Evolutionary conservation across 2,113 vertebrate species (phyloP).

Genomic region (Numida meleagris): DNA sequence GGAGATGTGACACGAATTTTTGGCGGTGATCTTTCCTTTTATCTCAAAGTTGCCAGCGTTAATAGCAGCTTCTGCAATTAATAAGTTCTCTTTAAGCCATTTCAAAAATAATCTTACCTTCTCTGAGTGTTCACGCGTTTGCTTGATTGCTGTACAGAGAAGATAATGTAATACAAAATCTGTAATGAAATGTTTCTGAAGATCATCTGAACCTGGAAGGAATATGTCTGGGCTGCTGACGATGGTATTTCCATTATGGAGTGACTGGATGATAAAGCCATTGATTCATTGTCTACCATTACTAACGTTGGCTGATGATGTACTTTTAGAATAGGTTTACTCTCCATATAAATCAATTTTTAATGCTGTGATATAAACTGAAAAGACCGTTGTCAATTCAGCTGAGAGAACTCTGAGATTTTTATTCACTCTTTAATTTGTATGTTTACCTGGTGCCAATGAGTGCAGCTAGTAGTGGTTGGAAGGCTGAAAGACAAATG

Average conservation of each 20-base stretch:
- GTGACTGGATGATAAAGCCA: neutral
- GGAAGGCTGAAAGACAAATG: neutral
- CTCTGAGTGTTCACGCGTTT: neutral
- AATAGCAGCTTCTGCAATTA: neutral
- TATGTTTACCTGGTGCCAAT: conserved; percentile 6
- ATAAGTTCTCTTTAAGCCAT: neutral
- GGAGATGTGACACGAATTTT: neutral
- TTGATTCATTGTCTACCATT: neutral
- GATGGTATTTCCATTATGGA: neutral
- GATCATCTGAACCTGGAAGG: neutral
- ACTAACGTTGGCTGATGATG: neutral
- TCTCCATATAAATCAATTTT: neutral
- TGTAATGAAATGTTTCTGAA: neutral
- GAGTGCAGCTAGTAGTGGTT: neutral
- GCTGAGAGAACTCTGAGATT: neutral
- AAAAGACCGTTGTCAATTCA: neutral
- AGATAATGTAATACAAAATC: neutral
- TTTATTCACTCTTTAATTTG: conserved; percentile 30
- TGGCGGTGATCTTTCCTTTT: neutral
- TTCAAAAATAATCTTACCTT: neutral
- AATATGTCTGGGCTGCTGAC: neutral
- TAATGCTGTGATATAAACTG: neutral
- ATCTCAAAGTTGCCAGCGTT: neutral
- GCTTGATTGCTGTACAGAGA: neutral
- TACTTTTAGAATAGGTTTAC: neutral